Percentiles rank a stretch among this genome's conserved stretches.
Evolutionary conservation across 1,140 invertebrate species (phyloP).

Genomic region (Cotesia glomerata): DNA sequence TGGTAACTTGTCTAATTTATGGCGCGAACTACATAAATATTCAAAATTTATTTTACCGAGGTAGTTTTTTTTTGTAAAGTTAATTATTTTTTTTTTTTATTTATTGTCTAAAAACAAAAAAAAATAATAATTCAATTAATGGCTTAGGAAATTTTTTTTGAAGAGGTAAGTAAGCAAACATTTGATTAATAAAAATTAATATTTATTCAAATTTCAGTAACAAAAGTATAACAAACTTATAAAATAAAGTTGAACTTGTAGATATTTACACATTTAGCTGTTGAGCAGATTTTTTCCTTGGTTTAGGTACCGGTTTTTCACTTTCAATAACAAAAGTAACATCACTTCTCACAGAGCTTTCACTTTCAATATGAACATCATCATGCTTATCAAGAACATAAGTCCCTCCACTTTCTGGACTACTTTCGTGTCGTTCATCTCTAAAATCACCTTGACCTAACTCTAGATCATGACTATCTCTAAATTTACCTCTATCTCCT

Average conservation of each 20-base stretch:
- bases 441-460: background rate
- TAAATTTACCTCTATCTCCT: too few relatives aligned
- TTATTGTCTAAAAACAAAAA: too few relatives aligned
- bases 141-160: too few relatives aligned
- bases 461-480: constrained; percentile 27
- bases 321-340: constrained; percentile 54
- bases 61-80: too few relatives aligned
- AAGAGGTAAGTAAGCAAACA: too few relatives aligned
- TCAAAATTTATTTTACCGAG: too few relatives aligned
- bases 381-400: constrained; percentile 47
- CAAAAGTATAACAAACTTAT: too few relatives aligned
- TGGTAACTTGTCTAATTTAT: too few relatives aligned
- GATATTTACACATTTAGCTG: background rate
- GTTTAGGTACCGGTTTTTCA: constrained; percentile 45
- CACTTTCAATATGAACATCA: constrained; percentile 30
- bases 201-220: background rate
- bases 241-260: background rate
- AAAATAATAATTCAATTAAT: too few relatives aligned
- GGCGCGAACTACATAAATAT: too few relatives aligned
- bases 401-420: constrained; percentile 46
- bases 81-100: too few relatives aligned
- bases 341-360: constrained; percentile 46
- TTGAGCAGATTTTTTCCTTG: constrained; percentile 34
- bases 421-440: constrained; percentile 14
- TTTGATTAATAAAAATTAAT: too few relatives aligned